Evolutionary conservation across 2,888 invertebrate species (phyloP).

Genomic region (Cynaeus angustus): DNA sequence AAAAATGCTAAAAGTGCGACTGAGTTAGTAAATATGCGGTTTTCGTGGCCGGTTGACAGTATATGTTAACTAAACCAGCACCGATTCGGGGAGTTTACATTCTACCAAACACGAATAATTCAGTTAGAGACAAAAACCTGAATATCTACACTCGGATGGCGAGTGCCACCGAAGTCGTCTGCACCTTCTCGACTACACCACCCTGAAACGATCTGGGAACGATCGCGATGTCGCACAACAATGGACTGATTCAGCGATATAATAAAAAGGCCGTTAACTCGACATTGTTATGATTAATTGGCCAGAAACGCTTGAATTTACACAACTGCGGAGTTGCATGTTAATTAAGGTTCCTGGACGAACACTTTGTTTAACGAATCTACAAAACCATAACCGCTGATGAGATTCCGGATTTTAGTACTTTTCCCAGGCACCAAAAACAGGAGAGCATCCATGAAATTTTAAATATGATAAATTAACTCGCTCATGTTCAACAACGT

Average conservation of each 20-base stretch:
- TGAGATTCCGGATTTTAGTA: conserved; percentile 1
- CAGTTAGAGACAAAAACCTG: conserved; percentile 68
- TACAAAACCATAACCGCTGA: conserved; percentile 16
- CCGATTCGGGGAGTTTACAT: conserved; percentile 69
- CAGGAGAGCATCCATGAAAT: background rate
- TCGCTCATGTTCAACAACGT: no score
- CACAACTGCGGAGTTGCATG: conserved; percentile 19
- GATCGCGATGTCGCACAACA: conserved; percentile 40
- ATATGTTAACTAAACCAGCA: conserved; percentile 69
- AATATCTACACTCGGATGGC: conserved; percentile 67
- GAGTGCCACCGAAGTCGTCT: conserved; percentile 70
- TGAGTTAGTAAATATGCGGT: conserved; percentile 70
- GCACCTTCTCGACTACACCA: conserved; percentile 64
- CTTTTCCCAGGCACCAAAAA: conserved; percentile 1
- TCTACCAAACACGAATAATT: conserved; percentile 70
- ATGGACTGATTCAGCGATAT: conserved; percentile 31
- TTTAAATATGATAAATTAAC: background rate
- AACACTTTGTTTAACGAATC: background rate
- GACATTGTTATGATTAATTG: conserved; percentile 44
- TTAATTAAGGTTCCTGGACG: conserved; percentile 39
- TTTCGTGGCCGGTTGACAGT: conserved; percentile 67
- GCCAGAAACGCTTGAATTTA: conserved; percentile 30
- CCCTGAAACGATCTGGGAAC: conserved; percentile 58
- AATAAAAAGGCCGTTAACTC: conserved; percentile 43
- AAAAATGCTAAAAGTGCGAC: conserved; percentile 65